Base-by-base conservation (phyloP, 2,797 vertebrate species). In the Philypnodon macrostomus region DNA sequence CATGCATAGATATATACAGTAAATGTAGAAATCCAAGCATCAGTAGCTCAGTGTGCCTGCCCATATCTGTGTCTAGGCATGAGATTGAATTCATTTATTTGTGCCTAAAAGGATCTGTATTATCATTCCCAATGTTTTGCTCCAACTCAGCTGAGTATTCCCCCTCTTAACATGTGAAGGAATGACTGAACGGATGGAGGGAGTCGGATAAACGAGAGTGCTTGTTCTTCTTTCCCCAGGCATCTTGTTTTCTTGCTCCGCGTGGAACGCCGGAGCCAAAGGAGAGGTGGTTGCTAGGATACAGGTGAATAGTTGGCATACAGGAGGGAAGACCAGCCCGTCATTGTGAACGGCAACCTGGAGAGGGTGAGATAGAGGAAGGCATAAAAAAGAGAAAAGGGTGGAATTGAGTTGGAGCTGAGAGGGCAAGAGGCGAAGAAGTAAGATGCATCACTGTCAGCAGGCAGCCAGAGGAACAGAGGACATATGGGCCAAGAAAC, bases 201-300 rank as follows among this genome's bases (percentile, higher is more conserved):
- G n/a, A n/a, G n/a, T n/a, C n/a, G n/a, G n/a, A n/a, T n/a, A n/a
- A 83, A 81, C 69, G 67, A 61, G 57, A 74, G 63, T 45, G 61
- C 77, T 78, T 79, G 84, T 80, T 86, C 78, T 77, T 73, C 68
- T 77, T 83, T 85, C 83, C 77, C 79, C 73, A 16, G 58, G 79
- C 68, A 72, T 86, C 80, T 83, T 84, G 75, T 86, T 86, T 86
- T 75, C 77, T 75, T 69, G 80, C 80, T 80, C 83, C 70, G 50
- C 74, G 56, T 79, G 75, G 79, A 84, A 64, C 75, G 50, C 58
- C 66, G 26, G 68, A 84, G 79, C 83, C 81, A 87, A 88, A 84
- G 86, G 80, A 88, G 86, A 89, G 79, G 80, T 56, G 73, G 90
- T 90, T 91, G 90, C 89, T 90, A 91, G 90, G 90, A 90, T 88